Conservation (phyloP, 2,797 vertebrate genomes). For the Gorsachius magnificus region DNA sequence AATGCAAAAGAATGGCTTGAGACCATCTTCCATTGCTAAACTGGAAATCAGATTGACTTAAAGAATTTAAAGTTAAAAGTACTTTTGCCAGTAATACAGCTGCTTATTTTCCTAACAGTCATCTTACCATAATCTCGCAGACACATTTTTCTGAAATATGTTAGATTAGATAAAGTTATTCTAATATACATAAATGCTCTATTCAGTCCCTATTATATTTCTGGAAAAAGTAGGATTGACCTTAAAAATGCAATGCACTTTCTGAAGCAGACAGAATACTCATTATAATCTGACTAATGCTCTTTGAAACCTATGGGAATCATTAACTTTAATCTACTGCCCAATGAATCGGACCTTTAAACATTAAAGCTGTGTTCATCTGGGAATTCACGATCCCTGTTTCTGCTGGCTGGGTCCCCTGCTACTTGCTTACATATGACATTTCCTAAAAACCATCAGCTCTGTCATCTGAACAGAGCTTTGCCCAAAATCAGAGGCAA, state of each 20-base stretch:
- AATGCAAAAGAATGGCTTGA: not conserved
- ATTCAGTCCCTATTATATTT: not conserved
- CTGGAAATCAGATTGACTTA: not conserved
- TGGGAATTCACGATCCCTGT: not conserved
- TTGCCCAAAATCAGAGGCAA: not conserved
- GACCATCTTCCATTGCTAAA: not conserved
- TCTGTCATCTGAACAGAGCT: not conserved
- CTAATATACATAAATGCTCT: not conserved
- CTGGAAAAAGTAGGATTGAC: not conserved
- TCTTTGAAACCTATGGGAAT: not conserved
- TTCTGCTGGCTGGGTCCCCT: not conserved
- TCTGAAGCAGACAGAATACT: not conserved
- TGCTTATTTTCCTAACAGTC: not conserved
- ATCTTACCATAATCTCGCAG: not conserved
- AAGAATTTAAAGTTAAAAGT: not conserved
- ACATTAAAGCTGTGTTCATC: not conserved
- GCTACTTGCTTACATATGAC: not conserved
- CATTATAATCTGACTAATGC: not conserved
- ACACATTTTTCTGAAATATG: not conserved
- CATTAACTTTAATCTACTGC: not conserved
- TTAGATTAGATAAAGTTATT: not conserved
- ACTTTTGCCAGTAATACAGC: not conserved
- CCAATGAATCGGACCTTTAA: not conserved
- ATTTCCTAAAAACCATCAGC: not conserved
- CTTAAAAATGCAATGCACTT: not conserved